phyloP scores from a whole-genome alignment of 1,140 invertebrate species.

The Spodoptera frugiperda region DNA sequence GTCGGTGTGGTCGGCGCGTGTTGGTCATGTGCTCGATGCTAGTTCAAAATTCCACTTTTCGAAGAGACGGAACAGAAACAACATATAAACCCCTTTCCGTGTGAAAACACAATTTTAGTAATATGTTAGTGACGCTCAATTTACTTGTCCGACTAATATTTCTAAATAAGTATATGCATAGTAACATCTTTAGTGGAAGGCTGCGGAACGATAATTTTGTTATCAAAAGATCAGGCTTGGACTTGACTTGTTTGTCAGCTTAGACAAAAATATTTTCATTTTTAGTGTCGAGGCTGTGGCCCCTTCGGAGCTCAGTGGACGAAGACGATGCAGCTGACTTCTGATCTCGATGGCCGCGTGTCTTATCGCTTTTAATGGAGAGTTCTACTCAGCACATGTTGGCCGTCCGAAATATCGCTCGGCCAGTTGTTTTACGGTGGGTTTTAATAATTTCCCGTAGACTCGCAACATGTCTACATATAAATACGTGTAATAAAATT shows the following conservation, averaged over 20 bases:
- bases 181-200: background rate
- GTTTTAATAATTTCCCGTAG: constrained; percentile 27
- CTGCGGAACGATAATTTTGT: background rate
- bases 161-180: background rate
- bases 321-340: constrained; percentile 19
- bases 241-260: too few relatives aligned
- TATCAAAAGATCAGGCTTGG: constrained; percentile 31
- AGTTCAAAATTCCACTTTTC: background rate
- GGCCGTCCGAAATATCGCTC: constrained; percentile 27
- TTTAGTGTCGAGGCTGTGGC: background rate
- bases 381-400: constrained; percentile 24
- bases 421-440: constrained; percentile 42
- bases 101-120: background rate
- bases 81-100: too few relatives aligned
- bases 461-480: background rate
- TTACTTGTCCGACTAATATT: too few relatives aligned
- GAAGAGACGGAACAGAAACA: too few relatives aligned
- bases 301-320: background rate
- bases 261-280: constrained; percentile 42
- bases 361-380: constrained; percentile 56
- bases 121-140: too few relatives aligned
- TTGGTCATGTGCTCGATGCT: constrained; percentile 11
- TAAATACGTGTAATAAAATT: too few relatives aligned
- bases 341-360: constrained; percentile 47
- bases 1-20: too few relatives aligned